Base-by-base conservation (phyloP, 2,888 invertebrate species). In the Polydrusus cervinus region DNA sequence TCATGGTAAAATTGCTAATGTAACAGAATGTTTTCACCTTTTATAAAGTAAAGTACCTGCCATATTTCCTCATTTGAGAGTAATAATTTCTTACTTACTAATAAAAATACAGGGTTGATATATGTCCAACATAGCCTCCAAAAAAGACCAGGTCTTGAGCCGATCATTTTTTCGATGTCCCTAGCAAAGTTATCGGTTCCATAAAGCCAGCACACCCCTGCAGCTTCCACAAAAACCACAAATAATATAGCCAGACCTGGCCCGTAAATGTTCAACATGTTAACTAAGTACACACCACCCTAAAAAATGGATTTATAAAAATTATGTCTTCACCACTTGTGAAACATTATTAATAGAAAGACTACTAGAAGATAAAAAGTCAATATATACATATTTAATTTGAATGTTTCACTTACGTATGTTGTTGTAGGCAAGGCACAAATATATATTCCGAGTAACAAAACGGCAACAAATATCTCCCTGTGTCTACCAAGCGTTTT, bases 381-480 rank as follows among this genome's bases (percentile, higher is more conserved):
- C n/a, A n/a, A n/a, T n/a, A n/a, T n/a, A n/a, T n/a, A 66, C 7
- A 34, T 34, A 34, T 7, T 9, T 34, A 9, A 6, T n/a, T 43
- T 43, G 1, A n/a, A 13, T 43, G 11, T 5, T 43, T 9, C 40
- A 92, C 94, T 93, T 88, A 97, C 97, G 85, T 96, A 96, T 77
- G 97, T 98, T 81, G 96, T 96, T 16, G 97, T 97, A 0, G 97
- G 96, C 78, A 98, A 90, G 18, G 96, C 96, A 83, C 97, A 96
- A 78, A 97, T 90, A 88, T 96, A 98, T 82, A 97, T 97, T 84
- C 94, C 92, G 61, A 93, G 86, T 62, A 98, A 90, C 10, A 98
- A 89, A 6, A 90, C 88, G 0, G 93, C 92, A 0, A 98, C 97
- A 85, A 98, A 98, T 25, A 94, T 86, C 86, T 98, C 97, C 14